Percentiles rank a stretch among this genome's conserved stretches.
phyloP scores from a whole-genome alignment of 2,888 invertebrate genomes.

The Aromia moschata region DNA sequence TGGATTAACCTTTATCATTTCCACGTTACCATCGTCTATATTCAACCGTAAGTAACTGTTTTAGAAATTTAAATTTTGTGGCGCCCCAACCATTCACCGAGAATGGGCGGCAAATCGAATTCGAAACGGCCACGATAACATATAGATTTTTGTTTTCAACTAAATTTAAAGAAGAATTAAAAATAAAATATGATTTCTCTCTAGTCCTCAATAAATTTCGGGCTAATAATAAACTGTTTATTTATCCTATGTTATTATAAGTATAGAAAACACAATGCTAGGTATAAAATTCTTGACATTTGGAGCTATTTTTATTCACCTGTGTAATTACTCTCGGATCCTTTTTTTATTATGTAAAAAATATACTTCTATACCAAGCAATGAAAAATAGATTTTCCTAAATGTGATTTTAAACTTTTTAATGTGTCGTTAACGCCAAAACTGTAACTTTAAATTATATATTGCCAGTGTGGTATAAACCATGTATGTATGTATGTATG shows the following conservation, averaged over 20 bases:
- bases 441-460: no score
- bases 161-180: background rate
- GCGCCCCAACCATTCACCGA: no score
- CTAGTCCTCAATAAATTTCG: background rate
- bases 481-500: no score
- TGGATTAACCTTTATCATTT: constrained; percentile 42
- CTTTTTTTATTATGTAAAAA: constrained; percentile 13
- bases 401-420: no score
- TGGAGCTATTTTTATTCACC: constrained; percentile 35
- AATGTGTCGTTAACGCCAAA: no score
- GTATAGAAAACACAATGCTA: constrained; percentile 5
- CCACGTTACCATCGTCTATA: constrained; percentile 25
- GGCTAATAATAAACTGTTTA: constrained; percentile 14
- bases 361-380: background rate
- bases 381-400: background rate
- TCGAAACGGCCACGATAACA: constrained; percentile 1
- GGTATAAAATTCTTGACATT: constrained; percentile 39
- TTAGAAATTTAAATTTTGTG: no score
- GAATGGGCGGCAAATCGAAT: constrained; percentile 16
- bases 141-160: background rate
- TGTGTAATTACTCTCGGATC: constrained; percentile 15
- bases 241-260: constrained; percentile 12
- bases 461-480: no score
- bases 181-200: background rate
- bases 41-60: constrained; percentile 6